Base-by-base conservation (phyloP, 2,888 invertebrate genomes). In the Metallyticus violacea region DNA sequence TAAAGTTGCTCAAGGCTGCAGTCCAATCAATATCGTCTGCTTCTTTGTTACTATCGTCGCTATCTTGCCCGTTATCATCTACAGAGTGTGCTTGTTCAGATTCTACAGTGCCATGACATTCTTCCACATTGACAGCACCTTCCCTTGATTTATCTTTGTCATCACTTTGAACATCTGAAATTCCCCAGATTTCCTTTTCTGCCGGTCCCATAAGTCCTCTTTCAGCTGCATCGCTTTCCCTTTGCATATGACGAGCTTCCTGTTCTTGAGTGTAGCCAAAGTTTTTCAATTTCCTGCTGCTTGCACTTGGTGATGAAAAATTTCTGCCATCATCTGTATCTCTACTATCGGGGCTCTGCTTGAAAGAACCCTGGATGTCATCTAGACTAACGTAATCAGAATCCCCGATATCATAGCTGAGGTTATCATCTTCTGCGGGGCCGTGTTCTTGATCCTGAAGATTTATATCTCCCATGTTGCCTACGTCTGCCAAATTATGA, bases 381-480 rank as follows among this genome's bases (percentile, higher is more conserved):
- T 93, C 93, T 88, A 93, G 93, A 91, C 93, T 93, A 89, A 93
- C 92, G 89, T 93, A 93, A 15, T 93, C 93, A 7, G 93, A 93
- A 90, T 93, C 93, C 92, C 93, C 93, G 88, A 91, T 91, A 7
- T 80, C 86, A 6, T 78, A 81, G 27, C 79, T 87, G 1, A 80
- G 7, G n/a, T 85, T 81, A 9, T 80, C 40, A n/a, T 29, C 85
- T 15, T 29, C 85, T 77, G 7, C 78, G 3, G 85, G 78, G 6
- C 76, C 79, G n/a, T 79, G 6, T 82, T 22, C 77, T 62, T 62
- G 40, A 62, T 62, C 40, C 22, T 9, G 40, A 0, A 62, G 40
- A 22, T 62, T 62, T 62, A 26, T 26, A 2, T 86, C 27, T 30
- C 26, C 40, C 40, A 62, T 15, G 15, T 62, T 62, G 40, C n/a